A percentile compares a stretch with the other conserved stretches of the same genome.
phyloP scores from a whole-genome alignment of 1,140 invertebrate species.

The Pseudomyrmex dendroicus region DNA sequence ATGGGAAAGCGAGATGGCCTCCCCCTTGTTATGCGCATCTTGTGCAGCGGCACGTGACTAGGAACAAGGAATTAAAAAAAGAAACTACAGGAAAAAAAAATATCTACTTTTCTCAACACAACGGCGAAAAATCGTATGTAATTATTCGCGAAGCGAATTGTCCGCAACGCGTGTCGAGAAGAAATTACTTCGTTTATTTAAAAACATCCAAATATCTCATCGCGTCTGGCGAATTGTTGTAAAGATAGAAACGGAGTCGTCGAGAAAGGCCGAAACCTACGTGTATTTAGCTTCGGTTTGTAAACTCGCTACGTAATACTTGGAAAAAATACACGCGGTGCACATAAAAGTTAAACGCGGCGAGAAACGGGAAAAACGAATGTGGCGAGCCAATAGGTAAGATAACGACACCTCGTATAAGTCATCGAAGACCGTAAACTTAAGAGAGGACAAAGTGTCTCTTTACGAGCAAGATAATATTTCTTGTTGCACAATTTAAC shows the following conservation, averaged over 20 bases:
- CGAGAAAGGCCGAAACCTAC: background rate
- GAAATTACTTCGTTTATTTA: too few relatives aligned
- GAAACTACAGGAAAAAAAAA: slow-evolving; percentile 37
- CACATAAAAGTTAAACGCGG: slow-evolving; percentile 4
- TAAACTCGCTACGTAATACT: background rate
- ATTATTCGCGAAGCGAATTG: too few relatives aligned
- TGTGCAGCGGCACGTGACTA: slow-evolving; percentile 43
- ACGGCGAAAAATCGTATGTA: background rate
- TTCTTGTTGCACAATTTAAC: slow-evolving; percentile 19
- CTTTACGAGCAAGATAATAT: slow-evolving; percentile 6
- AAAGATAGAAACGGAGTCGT: background rate
- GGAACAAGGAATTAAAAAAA: slow-evolving; percentile 50
- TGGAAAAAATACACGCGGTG: background rate
- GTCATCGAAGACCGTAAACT: slow-evolving; percentile 15
- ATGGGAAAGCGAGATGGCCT: slow-evolving; percentile 45
- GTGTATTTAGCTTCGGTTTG: background rate
- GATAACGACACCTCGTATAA: slow-evolving; percentile 24
- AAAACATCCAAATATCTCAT: too few relatives aligned
- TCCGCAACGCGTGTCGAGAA: too few relatives aligned
- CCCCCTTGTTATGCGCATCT: background rate
- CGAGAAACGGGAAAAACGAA: background rate
- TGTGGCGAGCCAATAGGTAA: background rate
- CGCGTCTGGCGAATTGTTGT: too few relatives aligned
- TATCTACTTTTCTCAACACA: background rate
- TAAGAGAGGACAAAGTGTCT: background rate